Percentiles rank a stretch among this genome's conserved stretches.
These are phyloP conservation scores for Ectropis crepuscularia DNA, from an alignment of 2,888 invertebrate species.

Conservation along the genomic window DNA sequence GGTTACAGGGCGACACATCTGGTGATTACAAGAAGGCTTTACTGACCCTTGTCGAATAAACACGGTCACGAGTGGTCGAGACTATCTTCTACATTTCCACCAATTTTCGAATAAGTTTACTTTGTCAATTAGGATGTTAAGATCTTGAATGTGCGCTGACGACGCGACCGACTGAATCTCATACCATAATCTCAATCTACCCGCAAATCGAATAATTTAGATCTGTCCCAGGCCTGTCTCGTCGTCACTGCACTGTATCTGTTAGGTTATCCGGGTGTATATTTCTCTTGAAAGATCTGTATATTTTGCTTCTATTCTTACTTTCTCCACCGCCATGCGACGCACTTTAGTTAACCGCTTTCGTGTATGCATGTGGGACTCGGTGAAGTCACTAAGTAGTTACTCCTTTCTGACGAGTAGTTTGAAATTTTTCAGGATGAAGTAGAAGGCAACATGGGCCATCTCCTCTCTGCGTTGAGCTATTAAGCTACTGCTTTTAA, in stretches of 20 bases:
- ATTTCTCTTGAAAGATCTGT: slow-evolving; percentile 77
- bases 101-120: slow-evolving; percentile 67
- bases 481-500: slow-evolving; percentile 77
- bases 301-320: slow-evolving; percentile 74
- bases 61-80: slow-evolving; percentile 49
- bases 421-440: slow-evolving; percentile 88
- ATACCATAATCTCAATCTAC: slow-evolving; percentile 28
- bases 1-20: slow-evolving; percentile 95
- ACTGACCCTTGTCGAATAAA: slow-evolving; percentile 91
- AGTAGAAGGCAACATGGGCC: slow-evolving; percentile 86
- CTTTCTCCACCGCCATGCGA: slow-evolving; percentile 66
- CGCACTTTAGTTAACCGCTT: slow-evolving; percentile 80
- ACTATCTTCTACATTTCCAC: slow-evolving; percentile 52
- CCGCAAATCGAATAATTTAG: slow-evolving; percentile 24
- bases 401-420: slow-evolving; percentile 68
- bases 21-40: slow-evolving; percentile 97
- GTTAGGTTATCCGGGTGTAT: slow-evolving; percentile 63
- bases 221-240: slow-evolving; percentile 34
- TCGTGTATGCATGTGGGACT: slow-evolving; percentile 67
- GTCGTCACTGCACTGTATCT: slow-evolving; percentile 51
- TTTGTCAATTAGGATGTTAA: slow-evolving; percentile 74
- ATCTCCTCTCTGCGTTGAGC: slow-evolving; percentile 87
- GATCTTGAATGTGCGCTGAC: slow-evolving; percentile 48
- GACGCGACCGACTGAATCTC: slow-evolving; percentile 39
- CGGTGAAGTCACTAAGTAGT: slow-evolving; percentile 49